Conservation (phyloP, 1,140 invertebrate genomes). For the Meloidogyne floridensis region DNA sequence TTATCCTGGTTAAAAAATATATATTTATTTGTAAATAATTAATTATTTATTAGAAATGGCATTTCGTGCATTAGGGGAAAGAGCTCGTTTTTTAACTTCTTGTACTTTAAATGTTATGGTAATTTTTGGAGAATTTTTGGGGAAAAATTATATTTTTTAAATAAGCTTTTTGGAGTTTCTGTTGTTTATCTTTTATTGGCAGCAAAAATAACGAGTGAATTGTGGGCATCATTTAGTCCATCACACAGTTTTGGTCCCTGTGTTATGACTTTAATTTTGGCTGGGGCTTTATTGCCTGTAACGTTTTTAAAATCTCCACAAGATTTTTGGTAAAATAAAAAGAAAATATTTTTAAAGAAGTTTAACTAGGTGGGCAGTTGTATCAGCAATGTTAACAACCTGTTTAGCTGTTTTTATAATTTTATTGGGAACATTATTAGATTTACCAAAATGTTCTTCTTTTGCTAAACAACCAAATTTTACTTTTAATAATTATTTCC, state of each 20-base stretch:
- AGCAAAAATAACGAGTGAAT: constrained; percentile 51
- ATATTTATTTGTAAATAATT: constrained; percentile 16
- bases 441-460: constrained; percentile 35
- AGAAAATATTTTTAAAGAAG: constrained; percentile 28
- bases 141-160: background rate
- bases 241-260: constrained; percentile 40
- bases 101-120: constrained; percentile 43
- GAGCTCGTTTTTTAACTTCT: constrained; percentile 42
- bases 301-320: constrained; percentile 49
- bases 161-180: constrained; percentile 45
- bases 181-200: constrained; percentile 57
- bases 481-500: constrained; percentile 26
- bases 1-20: constrained; percentile 37
- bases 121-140: background rate
- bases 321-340: constrained; percentile 44
- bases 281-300: constrained; percentile 44
- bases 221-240: constrained; percentile 34
- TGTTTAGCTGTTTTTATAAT: constrained; percentile 47
- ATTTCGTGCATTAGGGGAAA: constrained; percentile 40
- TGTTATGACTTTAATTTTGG: constrained; percentile 45
- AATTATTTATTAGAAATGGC: constrained; percentile 56
- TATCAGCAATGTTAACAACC: constrained; percentile 55
- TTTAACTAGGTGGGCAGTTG: constrained; percentile 42
- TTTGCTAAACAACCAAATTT: constrained; percentile 36
- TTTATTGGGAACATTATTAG: constrained; percentile 39